phyloP scores from a whole-genome alignment of 2,888 invertebrate genomes.

The Campoplex nolae region DNA sequence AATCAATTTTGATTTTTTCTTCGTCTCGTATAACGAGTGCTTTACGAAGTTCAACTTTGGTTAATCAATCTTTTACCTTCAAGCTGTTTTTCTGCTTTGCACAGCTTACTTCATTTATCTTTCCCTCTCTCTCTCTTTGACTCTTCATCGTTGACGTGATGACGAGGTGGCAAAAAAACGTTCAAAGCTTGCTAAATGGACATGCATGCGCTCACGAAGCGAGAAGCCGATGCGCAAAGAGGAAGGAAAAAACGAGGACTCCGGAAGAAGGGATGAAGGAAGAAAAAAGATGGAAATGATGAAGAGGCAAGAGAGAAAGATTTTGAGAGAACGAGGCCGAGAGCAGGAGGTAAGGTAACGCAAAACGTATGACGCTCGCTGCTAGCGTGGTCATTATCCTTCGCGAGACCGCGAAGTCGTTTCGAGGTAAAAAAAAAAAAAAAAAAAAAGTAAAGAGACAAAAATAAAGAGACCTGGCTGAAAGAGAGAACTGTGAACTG shows the following conservation, averaged over 20 bases:
- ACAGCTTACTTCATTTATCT: constrained; percentile 13
- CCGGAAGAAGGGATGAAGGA: constrained; percentile 64
- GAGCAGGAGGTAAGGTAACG: constrained; percentile 61
- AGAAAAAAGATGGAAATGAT: constrained; percentile 44
- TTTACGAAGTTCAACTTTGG: constrained; percentile 35
- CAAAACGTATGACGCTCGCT: constrained; percentile 78
- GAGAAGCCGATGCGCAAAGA: constrained; percentile 27
- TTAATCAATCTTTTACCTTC: constrained; percentile 46
- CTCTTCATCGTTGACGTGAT: constrained; percentile 54
- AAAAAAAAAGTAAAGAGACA: constrained; percentile 20
- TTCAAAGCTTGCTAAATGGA: constrained; percentile 65
- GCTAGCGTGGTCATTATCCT: constrained; percentile 78
- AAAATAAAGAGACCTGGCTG: constrained; percentile 21
- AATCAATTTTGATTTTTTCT: constrained; percentile 34
- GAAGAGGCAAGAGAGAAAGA: constrained; percentile 26
- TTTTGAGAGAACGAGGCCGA: constrained; percentile 3
- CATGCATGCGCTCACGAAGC: constrained; percentile 61
- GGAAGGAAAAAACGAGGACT: constrained; percentile 36
- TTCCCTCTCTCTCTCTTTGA: neutral
- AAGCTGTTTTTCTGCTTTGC: constrained; percentile 20
- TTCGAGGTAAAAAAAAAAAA: constrained; percentile 24
- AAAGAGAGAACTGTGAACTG: constrained; percentile 26
- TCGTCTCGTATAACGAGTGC: neutral
- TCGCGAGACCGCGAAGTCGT: constrained; percentile 67
- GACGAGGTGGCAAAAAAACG: constrained; percentile 61